These are phyloP conservation scores for Falcunculus frontatus DNA, from an alignment of 2,113 vertebrate genomes.

Conservation along the genomic window DNA sequence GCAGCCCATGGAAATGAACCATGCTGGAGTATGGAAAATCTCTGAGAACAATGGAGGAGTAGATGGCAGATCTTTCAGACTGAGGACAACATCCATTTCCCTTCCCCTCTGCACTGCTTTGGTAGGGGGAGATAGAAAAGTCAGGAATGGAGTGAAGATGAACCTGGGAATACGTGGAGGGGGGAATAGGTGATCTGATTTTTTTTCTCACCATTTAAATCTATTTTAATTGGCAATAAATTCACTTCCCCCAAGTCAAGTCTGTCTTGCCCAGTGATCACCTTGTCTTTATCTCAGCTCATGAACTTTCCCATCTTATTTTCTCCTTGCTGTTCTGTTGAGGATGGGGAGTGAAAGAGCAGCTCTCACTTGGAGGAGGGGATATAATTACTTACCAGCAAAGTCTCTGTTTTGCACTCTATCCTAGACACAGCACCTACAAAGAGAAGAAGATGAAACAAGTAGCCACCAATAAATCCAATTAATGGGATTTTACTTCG, in stretches of 20 bases:
- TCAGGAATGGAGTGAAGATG: not conserved
- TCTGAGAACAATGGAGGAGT: rapidly evolving
- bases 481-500: not conserved
- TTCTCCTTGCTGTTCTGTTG: not conserved
- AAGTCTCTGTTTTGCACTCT: not conserved
- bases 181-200: not conserved
- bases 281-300: not conserved
- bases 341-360: not conserved
- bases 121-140: not conserved
- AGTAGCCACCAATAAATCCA: not conserved
- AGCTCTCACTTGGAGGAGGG: not conserved
- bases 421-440: not conserved
- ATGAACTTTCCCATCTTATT: not conserved
- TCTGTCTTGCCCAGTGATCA: not conserved
- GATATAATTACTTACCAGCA: not conserved
- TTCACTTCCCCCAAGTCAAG: not conserved
- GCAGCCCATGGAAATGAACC: not conserved
- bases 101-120: rapidly evolving
- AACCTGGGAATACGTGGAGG: rapidly evolving
- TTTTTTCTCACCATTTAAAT: not conserved
- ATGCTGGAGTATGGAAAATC: not conserved
- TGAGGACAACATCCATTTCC: not conserved
- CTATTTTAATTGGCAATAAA: not conserved
- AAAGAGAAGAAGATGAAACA: not conserved
- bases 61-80: not conserved